These are phyloP conservation scores for Heterodera filipjevi DNA, from an alignment of 2,888 invertebrate genomes.

Conservation along the genomic window DNA sequence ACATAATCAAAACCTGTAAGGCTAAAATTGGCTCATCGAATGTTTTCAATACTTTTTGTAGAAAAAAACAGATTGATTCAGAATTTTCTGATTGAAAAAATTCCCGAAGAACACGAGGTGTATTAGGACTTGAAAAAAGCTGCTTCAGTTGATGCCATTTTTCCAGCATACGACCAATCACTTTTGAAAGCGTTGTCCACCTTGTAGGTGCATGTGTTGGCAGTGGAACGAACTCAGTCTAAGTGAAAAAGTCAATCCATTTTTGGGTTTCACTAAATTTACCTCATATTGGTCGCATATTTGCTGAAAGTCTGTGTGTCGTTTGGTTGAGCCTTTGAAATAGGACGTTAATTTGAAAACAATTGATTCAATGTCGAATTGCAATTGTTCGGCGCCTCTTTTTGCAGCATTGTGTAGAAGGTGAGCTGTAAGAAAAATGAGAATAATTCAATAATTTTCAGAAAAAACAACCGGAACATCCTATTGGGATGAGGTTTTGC, in stretches of 20 bases:
- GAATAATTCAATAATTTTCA: not conserved
- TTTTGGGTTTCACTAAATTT: not conserved
- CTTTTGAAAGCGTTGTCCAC: slow-evolving; percentile 11
- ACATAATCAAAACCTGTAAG: not conserved
- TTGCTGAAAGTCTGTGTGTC: not conserved
- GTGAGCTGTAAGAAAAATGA: not conserved
- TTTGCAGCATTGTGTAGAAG: slow-evolving; percentile 8
- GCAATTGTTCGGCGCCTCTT: slow-evolving; percentile 8
- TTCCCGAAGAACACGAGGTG: not conserved
- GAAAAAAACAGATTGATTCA: slow-evolving; percentile 6
- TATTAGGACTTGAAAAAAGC: not conserved
- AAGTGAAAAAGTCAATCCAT: no score
- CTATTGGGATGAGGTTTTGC: not conserved
- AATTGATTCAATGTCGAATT: slow-evolving; percentile 10
- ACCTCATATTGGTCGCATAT: slow-evolving; percentile 17
- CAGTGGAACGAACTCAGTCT: not conserved
- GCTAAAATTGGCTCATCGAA: not conserved
- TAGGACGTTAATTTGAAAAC: slow-evolving; percentile 1
- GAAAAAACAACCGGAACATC: slow-evolving; percentile 2
- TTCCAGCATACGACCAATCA: not conserved
- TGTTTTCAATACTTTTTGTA: slow-evolving; percentile 6
- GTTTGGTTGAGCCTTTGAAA: slow-evolving; percentile 5
- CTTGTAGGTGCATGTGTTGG: slow-evolving; percentile 7
- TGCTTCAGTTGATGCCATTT: not conserved
- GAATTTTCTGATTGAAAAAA: slow-evolving; percentile 21